Evolutionary conservation across 2,888 invertebrate species (phyloP).

Genomic region (Celastrina argiolus): DNA sequence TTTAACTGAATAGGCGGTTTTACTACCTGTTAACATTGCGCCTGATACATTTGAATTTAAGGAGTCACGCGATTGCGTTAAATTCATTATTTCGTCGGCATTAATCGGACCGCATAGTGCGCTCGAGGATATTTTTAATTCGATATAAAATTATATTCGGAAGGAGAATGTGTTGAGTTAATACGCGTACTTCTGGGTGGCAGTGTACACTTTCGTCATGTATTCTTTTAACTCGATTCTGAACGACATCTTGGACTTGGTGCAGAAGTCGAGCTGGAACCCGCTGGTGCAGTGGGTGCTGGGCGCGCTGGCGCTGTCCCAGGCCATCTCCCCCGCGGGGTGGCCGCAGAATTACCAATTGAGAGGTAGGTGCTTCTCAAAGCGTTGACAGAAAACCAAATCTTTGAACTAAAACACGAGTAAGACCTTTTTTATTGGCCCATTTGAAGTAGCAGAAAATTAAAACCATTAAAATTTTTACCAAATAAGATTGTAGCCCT

Average conservation of each 20-base stretch:
- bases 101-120: conserved; percentile 2
- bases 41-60: conserved; percentile 1
- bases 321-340: conserved; percentile 46
- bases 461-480: too few species aligned
- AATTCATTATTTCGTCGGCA: conserved; percentile 8
- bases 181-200: background rate
- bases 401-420: too few species aligned
- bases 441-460: too few species aligned
- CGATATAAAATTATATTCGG: background rate
- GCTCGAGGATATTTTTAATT: background rate
- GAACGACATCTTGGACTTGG: conserved; percentile 44
- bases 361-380: conserved; percentile 41
- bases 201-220: background rate
- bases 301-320: conserved; percentile 46
- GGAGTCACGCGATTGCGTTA: conserved; percentile 1
- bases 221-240: conserved; percentile 40
- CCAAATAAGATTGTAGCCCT: too few species aligned
- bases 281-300: conserved; percentile 47
- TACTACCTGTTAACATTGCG: conserved; percentile 5
- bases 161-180: background rate
- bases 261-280: conserved; percentile 42
- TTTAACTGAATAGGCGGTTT: background rate
- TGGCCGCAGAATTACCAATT: conserved; percentile 53
- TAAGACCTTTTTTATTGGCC: too few species aligned
- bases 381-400: background rate